phyloP scores from a whole-genome alignment of 2,888 invertebrate genomes.

The Ormyrus nitidulus region DNA sequence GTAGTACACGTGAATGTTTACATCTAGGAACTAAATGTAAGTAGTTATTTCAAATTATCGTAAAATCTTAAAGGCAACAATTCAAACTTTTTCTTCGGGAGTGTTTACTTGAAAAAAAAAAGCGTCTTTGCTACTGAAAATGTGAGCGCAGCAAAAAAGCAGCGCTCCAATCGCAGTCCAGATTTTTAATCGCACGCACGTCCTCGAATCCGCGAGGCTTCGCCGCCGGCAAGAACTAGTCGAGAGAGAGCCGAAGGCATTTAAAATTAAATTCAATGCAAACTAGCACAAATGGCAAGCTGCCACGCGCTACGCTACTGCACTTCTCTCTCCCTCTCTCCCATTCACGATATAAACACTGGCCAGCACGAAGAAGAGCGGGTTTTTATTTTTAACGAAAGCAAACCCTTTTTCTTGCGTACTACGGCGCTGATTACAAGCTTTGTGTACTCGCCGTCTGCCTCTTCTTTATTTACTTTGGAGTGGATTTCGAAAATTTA shows the following conservation, averaged over 20 bases:
- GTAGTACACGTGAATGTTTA: too few relatives aligned
- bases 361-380: conserved; percentile 15
- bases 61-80: too few relatives aligned
- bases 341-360: conserved; percentile 50
- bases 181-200: conserved; percentile 16
- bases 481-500: too few relatives aligned
- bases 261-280: conserved; percentile 73
- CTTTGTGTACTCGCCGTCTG: too few relatives aligned
- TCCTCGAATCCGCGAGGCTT: conserved; percentile 15
- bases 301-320: conserved; percentile 61
- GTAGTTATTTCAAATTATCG: too few relatives aligned
- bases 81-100: too few relatives aligned
- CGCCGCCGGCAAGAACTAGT: too few relatives aligned
- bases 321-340: neutral
- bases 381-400: conserved; percentile 56
- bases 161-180: conserved; percentile 3
- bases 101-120: too few relatives aligned
- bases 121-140: too few relatives aligned
- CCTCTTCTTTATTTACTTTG: too few relatives aligned
- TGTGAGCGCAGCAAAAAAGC: neutral
- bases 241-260: conserved; percentile 61
- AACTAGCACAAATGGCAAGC: conserved; percentile 72
- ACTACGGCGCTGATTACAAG: neutral
- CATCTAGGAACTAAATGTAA: too few relatives aligned
- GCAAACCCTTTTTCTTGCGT: neutral